phyloP scores from a whole-genome alignment of 2,797 vertebrate genomes.

The Sus cebifrons region DNA sequence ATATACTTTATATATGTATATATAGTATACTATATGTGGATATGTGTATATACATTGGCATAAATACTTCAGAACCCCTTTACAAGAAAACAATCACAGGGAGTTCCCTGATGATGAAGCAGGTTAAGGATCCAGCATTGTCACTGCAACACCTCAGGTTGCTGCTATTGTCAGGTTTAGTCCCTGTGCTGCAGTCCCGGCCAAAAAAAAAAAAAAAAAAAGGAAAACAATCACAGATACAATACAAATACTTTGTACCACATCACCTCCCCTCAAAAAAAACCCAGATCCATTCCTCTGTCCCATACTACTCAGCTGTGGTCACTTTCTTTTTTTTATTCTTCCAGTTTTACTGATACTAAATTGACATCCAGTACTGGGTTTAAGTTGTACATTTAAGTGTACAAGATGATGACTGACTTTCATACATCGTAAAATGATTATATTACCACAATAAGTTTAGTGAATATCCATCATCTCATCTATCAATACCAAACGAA shows the following conservation, averaged over 20 bases:
- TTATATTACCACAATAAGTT: not conserved
- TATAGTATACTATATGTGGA: not conserved
- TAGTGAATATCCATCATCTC: not conserved
- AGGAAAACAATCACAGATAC: not conserved
- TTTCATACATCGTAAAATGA: not conserved
- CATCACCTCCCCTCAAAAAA: not conserved
- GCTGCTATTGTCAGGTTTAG: no score
- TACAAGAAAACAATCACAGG: not conserved
- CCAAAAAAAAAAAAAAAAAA: no score
- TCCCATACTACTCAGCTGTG: not conserved
- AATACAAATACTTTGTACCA: not conserved
- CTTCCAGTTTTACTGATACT: not conserved
- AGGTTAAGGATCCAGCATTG: no score
- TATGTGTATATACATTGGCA: not conserved
- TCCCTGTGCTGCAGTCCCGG: no score
- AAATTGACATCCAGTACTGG: not conserved
- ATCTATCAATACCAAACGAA: not conserved
- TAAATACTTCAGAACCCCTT: slow-evolving; percentile 8
- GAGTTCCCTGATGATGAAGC: no score
- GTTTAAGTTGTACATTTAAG: not conserved
- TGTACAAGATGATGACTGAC: not conserved
- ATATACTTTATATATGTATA: not conserved
- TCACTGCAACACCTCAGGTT: no score
- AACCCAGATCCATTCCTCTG: not conserved
- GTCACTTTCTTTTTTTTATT: not conserved